A percentile compares a stretch with the other conserved stretches of the same genome.
phyloP scores from a whole-genome alignment of 2,797 vertebrate genomes.

The Hapalemur alaotrensis region DNA sequence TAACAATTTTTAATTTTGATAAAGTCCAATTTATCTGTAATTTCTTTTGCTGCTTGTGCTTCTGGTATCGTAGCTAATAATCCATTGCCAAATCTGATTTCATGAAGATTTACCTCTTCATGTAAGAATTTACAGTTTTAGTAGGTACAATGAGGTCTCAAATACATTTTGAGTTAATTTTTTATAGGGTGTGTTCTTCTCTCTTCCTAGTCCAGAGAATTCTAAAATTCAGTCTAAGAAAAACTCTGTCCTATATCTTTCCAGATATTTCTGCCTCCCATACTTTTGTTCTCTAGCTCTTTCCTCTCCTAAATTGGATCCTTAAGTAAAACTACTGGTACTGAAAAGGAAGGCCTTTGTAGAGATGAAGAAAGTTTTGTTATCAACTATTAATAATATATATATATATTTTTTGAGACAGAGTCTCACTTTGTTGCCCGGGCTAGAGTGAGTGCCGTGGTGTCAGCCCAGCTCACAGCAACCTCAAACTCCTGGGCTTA shows the following conservation, averaged over 20 bases:
- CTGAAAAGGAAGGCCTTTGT: not conserved
- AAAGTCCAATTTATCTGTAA: not conserved
- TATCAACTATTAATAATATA: not conserved
- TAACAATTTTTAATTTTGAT: not conserved
- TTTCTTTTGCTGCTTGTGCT: not conserved
- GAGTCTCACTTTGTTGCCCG: too few relatives aligned
- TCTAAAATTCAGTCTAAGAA: conserved; percentile 19
- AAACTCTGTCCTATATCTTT: not conserved
- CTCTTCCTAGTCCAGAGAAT: not conserved
- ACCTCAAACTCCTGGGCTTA: too few relatives aligned
- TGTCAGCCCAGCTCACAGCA: too few relatives aligned
- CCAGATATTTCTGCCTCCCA: not conserved
- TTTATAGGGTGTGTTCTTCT: not conserved
- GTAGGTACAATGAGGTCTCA: not conserved
- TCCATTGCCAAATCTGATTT: not conserved
- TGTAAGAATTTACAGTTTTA: not conserved
- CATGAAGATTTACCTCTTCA: not conserved
- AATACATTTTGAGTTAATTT: not conserved
- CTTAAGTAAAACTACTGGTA: not conserved
- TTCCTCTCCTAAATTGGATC: not conserved
- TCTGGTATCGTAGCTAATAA: conserved; percentile 5
- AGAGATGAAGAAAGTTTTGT: not conserved
- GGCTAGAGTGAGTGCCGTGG: too few relatives aligned
- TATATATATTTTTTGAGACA: not conserved
- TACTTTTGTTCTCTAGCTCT: not conserved